These are phyloP conservation scores for Ips typographus DNA, from an alignment of 1,140 invertebrate species.

Conservation along the genomic window DNA sequence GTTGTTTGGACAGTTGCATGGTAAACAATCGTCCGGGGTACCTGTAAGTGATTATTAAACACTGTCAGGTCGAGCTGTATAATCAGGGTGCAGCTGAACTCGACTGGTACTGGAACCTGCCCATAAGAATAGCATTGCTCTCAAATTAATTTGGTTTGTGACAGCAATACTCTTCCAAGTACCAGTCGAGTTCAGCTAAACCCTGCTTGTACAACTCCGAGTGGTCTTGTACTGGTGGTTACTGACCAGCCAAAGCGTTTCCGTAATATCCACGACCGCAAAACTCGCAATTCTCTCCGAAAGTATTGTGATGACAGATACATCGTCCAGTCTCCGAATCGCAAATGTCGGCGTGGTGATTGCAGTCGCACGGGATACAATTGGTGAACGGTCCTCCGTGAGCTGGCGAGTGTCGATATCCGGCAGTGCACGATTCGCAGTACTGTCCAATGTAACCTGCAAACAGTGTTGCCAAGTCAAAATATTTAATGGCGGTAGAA, in stretches of 20 bases:
- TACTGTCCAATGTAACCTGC: slow-evolving; percentile 87
- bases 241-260: slow-evolving; percentile 71
- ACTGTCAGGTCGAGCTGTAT: too few relatives aligned
- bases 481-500: too few relatives aligned
- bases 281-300: slow-evolving; percentile 91
- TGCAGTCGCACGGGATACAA: slow-evolving; percentile 95
- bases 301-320: slow-evolving; percentile 96
- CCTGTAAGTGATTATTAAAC: slow-evolving; percentile 51
- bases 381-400: slow-evolving; percentile 88
- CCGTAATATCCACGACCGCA: slow-evolving; percentile 95
- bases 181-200: too few relatives aligned
- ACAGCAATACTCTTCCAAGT: too few relatives aligned
- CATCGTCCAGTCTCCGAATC: slow-evolving; percentile 93
- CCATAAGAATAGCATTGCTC: too few relatives aligned
- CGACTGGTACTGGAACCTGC: too few relatives aligned
- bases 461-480: slow-evolving; percentile 4
- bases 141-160: too few relatives aligned
- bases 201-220: too few relatives aligned
- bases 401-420: slow-evolving; percentile 86
- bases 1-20: slow-evolving; percentile 92
- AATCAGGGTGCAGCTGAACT: too few relatives aligned
- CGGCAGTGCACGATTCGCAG: slow-evolving; percentile 95
- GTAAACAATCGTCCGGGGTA: slow-evolving; percentile 85
- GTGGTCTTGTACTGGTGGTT: too few relatives aligned
- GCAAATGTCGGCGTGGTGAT: slow-evolving; percentile 93